A percentile compares a stretch with the other conserved stretches of the same genome.
Evolutionary conservation across 2,113 vertebrate genomes (phyloP).

Genomic region (Pogona vitticeps): DNA sequence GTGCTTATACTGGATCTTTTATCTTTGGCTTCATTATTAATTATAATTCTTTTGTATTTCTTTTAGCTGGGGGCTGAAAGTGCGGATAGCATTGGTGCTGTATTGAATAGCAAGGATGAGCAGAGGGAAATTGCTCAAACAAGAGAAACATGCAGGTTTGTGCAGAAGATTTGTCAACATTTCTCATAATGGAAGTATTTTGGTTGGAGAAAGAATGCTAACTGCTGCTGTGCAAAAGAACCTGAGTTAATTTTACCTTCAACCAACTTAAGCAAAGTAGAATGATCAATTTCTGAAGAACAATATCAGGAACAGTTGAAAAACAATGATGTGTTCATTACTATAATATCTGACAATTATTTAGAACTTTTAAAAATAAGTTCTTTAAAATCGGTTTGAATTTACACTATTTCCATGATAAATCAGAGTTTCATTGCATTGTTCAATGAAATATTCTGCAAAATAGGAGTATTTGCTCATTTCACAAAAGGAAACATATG

Average conservation of each 20-base stretch:
- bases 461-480: background rate
- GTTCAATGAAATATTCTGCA: background rate
- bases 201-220: fast-evolving
- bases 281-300: fast-evolving
- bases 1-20: background rate
- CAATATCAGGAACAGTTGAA: background rate
- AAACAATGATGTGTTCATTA: background rate
- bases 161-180: fast-evolving
- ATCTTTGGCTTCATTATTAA: background rate
- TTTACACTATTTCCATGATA: background rate
- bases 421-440: background rate
- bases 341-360: background rate
- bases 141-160: conserved; percentile 89
- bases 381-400: background rate
- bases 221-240: fast-evolving
- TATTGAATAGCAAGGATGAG: conserved; percentile 95
- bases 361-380: background rate
- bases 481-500: background rate
- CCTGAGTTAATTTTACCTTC: background rate
- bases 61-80: conserved; percentile 93
- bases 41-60: background rate
- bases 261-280: fast-evolving
- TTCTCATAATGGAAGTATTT: fast-evolving
- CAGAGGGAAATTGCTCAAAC: conserved; percentile 95
- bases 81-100: conserved; percentile 93